Base-by-base conservation (phyloP, 2,113 vertebrate genomes). In the Chaenogobius annularis region DNA sequence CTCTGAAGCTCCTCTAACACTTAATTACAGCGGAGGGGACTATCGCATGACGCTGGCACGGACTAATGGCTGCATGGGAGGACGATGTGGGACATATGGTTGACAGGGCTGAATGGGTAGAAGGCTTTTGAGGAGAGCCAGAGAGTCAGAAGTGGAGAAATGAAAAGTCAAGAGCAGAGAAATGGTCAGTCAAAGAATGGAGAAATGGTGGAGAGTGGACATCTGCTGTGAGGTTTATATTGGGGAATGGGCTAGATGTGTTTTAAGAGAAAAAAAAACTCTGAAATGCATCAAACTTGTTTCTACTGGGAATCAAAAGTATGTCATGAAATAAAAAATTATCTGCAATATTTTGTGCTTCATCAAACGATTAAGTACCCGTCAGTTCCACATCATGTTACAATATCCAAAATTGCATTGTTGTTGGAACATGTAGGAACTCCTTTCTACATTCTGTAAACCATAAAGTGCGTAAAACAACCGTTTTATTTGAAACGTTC, bases 1-100 rank as follows among this genome's bases (percentile, higher is more conserved):
- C 70, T 82, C 69, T 81, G 78, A 88, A 82, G 84, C 77, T 89
- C 84, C 52, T 69, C 73, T 84, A 72, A 85, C 82, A 81, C 80
- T 84, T 83, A 85, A 86, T 87, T 75, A 84, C 75, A 62, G 78
- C 63, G 75, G 75, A 59, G 56, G n/a, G 47, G 47, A 40, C 61
- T 58, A 77, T 61, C 58, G 58, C 58, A 35, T 61, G 58, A 61
- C 58, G 58, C 58, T 10, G 68, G 56, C 72, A 71, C 72, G 72
- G 70, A 81, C 59, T 64, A 47, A 77, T 50, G 6, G 3, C 62
- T 19, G 4, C 37, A 40, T 40, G 37, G 37, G 62, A 69, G 66
- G 65, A 63, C 73, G 81, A 78, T 67, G 10, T 74, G 0, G 9
- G 74, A 52, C 81, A 79, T 73, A 73, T 79, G 80, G 77, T 13